Base-by-base conservation (phyloP, 2,888 invertebrate genomes). In the Epinotia bilunana region DNA sequence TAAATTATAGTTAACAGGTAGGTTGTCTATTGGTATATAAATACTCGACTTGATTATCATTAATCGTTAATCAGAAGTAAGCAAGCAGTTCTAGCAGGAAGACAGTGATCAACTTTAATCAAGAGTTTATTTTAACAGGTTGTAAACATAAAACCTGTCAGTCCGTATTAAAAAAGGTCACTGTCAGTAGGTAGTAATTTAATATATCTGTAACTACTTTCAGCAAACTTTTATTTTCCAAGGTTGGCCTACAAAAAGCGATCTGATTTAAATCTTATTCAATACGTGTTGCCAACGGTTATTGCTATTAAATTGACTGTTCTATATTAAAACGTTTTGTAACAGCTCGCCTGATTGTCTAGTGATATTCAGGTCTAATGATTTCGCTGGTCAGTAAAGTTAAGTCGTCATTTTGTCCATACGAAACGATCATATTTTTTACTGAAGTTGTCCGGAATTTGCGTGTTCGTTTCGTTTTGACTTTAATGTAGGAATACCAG, bases 281-380 rank as follows among this genome's bases (percentile, higher is more conserved):
- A 65, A 71, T 74, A 74, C 74, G 74, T 74, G 70, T 74, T 20
- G 43, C 70, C 68, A 55, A 43, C 23, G 53, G 70, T 74, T 65
- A 74, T 74, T 74, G 70, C 16, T 74, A 74, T 65, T 74, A 74
- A 71, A 74, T 74, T 74, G 74, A 33, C 28, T 71, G 70, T 55
- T 70, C 64, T 65, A 65, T 71, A 74, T 64, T 70, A 70, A 70
- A 74, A 58, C 55, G 65, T 74, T 74, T 74, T 74, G 74, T 74
- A 74, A 74, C 58, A 70, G 57, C 58, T 64, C 73, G 39, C 28
- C 39, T 55, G 20, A 62, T 68, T 73, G 61, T 67, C 60, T 23
- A 67, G 60, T 18, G 7, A 46, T 69, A 63, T 57, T 39, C 23
- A 16, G 18, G 33, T 53, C 33, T 58, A 33, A 23, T 33, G 33